Evolutionary conservation across 2,888 invertebrate species (phyloP).

Genomic region (Amphipoea oculea): DNA sequence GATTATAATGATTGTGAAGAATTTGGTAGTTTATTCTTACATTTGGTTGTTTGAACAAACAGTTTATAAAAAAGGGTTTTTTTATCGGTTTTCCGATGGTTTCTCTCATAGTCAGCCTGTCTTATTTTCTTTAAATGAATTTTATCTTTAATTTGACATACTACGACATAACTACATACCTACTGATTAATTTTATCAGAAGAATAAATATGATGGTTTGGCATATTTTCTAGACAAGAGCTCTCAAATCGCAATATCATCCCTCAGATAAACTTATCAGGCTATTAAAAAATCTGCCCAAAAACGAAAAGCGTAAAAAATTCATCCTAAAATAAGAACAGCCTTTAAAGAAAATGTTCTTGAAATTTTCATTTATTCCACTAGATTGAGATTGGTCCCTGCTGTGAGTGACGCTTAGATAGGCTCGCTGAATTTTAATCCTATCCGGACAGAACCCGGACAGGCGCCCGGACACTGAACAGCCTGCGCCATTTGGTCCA

Average conservation of each 20-base stretch:
- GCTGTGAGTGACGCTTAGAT: conserved; percentile 49
- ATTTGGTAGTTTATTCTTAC: neutral
- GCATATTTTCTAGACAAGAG: neutral
- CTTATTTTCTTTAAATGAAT: neutral
- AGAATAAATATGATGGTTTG: neutral
- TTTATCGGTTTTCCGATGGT: neutral
- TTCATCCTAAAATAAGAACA: neutral
- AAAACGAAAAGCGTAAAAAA: neutral
- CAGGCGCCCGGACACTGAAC: neutral
- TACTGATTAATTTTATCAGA: neutral
- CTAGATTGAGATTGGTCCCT: conserved; percentile 17
- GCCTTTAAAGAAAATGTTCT: neutral
- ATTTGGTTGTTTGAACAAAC: neutral
- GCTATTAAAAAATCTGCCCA: neutral
- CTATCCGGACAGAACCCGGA: neutral
- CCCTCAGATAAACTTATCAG: neutral
- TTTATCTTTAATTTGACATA: neutral
- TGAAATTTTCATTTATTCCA: conserved; percentile 17
- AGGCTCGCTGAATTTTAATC: conserved; percentile 52
- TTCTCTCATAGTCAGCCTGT: neutral
- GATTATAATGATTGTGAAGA: neutral
- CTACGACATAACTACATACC: neutral
- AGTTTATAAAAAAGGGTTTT: accelerated
- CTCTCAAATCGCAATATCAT: neutral
- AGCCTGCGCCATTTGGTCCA: conserved; percentile 26